Conservation (phyloP, 2,888 invertebrate species). For the Limenitis camilla region DNA sequence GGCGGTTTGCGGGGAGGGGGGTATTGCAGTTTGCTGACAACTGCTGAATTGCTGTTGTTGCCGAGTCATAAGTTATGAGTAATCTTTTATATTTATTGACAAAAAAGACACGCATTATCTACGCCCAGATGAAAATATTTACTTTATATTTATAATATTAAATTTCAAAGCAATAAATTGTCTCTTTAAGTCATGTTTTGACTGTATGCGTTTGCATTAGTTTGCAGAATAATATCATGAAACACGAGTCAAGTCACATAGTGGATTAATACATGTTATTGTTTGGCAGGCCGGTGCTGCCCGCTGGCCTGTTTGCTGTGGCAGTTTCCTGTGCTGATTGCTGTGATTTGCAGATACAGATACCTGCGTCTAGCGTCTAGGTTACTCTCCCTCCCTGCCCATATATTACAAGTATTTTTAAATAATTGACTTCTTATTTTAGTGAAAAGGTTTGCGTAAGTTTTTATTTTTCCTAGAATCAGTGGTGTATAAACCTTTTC, state of each 20-base stretch:
- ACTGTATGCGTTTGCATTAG: conserved; percentile 14
- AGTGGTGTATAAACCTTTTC: conserved; percentile 15
- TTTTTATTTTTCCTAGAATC: neutral
- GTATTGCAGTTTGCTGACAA: conserved; percentile 70
- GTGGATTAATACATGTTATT: conserved; percentile 60
- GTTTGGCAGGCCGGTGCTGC: conserved; percentile 74
- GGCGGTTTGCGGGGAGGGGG: conserved; percentile 63
- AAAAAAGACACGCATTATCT: conserved; percentile 15
- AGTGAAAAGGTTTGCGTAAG: conserved; percentile 5
- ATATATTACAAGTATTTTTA: neutral
- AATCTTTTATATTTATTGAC: conserved; percentile 62
- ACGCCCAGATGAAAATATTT: conserved; percentile 10
- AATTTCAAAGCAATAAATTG: too few relatives aligned
- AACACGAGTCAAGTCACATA: conserved; percentile 22
- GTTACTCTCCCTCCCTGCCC: conserved; percentile 59
- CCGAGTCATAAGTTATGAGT: conserved; percentile 71
- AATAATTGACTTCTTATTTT: neutral
- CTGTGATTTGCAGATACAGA: conserved; percentile 65
- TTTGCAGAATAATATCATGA: neutral
- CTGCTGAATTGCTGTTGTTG: conserved; percentile 73
- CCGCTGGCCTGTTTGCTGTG: conserved; percentile 72
- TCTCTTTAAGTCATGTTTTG: too few relatives aligned
- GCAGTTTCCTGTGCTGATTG: conserved; percentile 46
- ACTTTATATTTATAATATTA: neutral
- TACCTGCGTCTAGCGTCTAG: conserved; percentile 38